Evolutionary conservation across 2,888 invertebrate species (phyloP).

Genomic region (Melikaiella ostensackeni): DNA sequence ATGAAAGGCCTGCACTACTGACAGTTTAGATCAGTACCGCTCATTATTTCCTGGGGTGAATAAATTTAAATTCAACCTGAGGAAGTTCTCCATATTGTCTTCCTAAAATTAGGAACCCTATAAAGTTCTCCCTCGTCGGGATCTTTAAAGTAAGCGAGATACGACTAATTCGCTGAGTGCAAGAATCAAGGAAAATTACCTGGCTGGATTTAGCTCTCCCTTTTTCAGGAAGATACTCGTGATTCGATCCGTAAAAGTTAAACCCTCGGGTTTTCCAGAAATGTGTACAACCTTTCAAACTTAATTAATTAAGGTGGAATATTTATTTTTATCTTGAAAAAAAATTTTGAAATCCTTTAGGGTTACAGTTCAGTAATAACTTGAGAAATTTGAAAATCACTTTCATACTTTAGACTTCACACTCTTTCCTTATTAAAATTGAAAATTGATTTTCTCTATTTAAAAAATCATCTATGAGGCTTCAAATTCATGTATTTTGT

Average conservation of each 20-base stretch:
- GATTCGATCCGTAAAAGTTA: background rate
- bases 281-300: background rate
- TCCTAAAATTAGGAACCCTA: slow-evolving; percentile 14
- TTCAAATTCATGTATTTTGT: no score
- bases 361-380: no score
- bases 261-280: background rate
- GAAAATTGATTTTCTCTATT: no score
- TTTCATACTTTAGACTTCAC: no score
- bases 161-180: slow-evolving; percentile 8
- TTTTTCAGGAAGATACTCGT: background rate
- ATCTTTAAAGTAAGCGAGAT: slow-evolving; percentile 16
- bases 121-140: background rate
- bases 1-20: slow-evolving; percentile 10
- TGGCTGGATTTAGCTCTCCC: slow-evolving; percentile 6
- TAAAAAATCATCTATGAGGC: no score
- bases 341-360: no score
- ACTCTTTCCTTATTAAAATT: no score
- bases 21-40: background rate
- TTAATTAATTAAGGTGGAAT: background rate
- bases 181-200: slow-evolving; percentile 21
- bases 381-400: no score
- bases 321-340: no score
- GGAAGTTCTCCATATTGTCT: slow-evolving; percentile 3
- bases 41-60: slow-evolving; percentile 6
- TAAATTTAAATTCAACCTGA: slow-evolving; percentile 22